Evolutionary conservation across 1,140 invertebrate genomes (phyloP), one percentile per base, ranked within the genome.

Genomic region (Drosophila tsacasi): DNA sequence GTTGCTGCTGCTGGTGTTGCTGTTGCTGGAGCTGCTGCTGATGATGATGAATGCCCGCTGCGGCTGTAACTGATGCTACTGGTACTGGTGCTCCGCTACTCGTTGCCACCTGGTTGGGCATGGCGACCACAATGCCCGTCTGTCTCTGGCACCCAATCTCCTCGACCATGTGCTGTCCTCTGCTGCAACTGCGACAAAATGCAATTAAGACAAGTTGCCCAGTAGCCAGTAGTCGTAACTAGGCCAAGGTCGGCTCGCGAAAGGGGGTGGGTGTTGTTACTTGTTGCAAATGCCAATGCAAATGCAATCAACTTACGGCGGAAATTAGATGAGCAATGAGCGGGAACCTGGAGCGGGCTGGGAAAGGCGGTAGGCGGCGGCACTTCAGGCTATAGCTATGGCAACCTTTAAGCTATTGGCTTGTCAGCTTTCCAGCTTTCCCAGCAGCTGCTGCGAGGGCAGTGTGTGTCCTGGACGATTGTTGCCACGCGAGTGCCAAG

Each of bases 131-230:
- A 58, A 78, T 73, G 63, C 69, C 84, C 80, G 81, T 89, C 74
- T 89, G 84, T 89, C 73, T 90, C 17, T 84, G 78, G 61, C 85
- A 84, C 61, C 84, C 50, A 52, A 90, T 39, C 65, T 89, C 85
- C 71, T 90, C 85, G 32, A 89, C 78, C 84, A 89, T 89, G 52
- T 65, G 67, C 66, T 30, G 40, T 40, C 12, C 42, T 58, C 60
- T 30, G 42, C 42, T 61, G 44, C 27, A 37, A 54, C 47, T 54
- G 42, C 37, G 49, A 32, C 57, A 21, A 78, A 82, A 82, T 85
- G 54, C 60, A 64, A 72, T 81, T 72, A 71, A 57, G 59, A 23
- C 63, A 42, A 55, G 57, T 57, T 25, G 15, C 81, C 66, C 63
- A 30, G 25, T 32, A 32, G 49, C 25, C 27, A 52, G 65, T 32